Evolutionary conservation across 2,888 invertebrate species (phyloP), one percentile per base, ranked within the genome.

Genomic region (Phengaris arion): DNA sequence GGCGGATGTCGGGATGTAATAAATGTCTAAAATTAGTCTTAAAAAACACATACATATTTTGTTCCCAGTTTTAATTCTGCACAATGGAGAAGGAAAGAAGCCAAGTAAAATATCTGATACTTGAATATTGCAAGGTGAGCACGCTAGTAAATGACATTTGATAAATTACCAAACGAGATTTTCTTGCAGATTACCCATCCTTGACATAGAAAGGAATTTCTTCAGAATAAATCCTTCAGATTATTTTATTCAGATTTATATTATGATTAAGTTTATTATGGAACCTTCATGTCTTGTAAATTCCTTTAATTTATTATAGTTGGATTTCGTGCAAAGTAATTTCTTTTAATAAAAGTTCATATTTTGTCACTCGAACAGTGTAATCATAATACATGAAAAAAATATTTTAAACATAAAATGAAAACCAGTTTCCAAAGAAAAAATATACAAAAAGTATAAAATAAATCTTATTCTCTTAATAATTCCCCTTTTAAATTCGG

Each of bases 231-330:
- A 45, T 68, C n/a, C 1, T 48, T 68, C n/a, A 4, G 69, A 69
- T 46, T 68, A 68, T 35, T 68, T 68, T 68, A 15, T 69, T 69
- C 69, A 68, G 68, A 68, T 12, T 68, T 46, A 68, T 45, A 46
- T 45, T 68, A 69, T 22, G 9, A 48, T 69, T 9, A 8, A 48
- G 2, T 48, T 48, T 15, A 48, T 46, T 15, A 35, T 35, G 35
- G 15, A 15, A n/a, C n/a, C 48, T 69, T 15, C n/a, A 22, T 8
- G 69, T 15, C 46, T 46, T 35, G 2, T 2, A 46, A 7, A 69
- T 7, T 48, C 9, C 48, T 69, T 46, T 48, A 48, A 69, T 69
- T 48, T 69, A 69, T 69, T 35, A 35, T 35, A 35, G 2, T 15
- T 69, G 68, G 5, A 46, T 69, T n/a, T 48, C 48, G n/a, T 0